Base-by-base conservation (phyloP, 2,888 invertebrate species). In the Colostygia pectinataria region DNA sequence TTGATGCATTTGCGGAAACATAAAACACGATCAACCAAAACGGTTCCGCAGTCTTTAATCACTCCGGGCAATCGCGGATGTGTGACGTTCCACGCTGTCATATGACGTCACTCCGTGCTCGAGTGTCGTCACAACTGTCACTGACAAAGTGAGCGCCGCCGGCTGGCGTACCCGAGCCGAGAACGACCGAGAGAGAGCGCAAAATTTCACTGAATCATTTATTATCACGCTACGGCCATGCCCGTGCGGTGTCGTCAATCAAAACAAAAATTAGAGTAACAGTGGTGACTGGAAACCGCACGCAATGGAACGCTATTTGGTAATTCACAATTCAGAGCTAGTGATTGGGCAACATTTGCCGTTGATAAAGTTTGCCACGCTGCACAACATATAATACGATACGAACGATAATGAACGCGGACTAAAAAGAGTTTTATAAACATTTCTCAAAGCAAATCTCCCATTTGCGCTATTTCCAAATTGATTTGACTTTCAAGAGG, bases 121-220 rank as follows among this genome's bases (percentile, higher is more conserved):
- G 48, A 41, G 48, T 62, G 61, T 68, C 70, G 64, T 66, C 65
- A 62, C 48, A 37, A 43, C 49, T 43, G 53, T 49, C 50, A 49
- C 51, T 46, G 52, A 60, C 51, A 51, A 53, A 58, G 54, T 49
- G 57, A 57, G 48, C 53, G 51, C 43, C 39, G 29, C 43, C 45
- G 33, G 48, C 33, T 34, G 28, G 33, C 27, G 42, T 38, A 39
- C 42, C 45, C 44, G 39, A 31, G 29, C 34, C 29, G 34, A 28
- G 37, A 39, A 39, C 25, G 52, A 49, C 39, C 20, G 53, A 54
- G 47, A 50, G 48, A 55, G 53, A 53, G 41, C 49, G 36, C 25
- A 43, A 38, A 55, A 48, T 51, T 51, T 57, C 42, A 37, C 63
- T 65, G 68, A 74, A 71, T 73, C 72, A 71, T 74, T 75, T 72